Base-by-base conservation (phyloP, 2,797 vertebrate genomes). In the Argentina silus region DNA sequence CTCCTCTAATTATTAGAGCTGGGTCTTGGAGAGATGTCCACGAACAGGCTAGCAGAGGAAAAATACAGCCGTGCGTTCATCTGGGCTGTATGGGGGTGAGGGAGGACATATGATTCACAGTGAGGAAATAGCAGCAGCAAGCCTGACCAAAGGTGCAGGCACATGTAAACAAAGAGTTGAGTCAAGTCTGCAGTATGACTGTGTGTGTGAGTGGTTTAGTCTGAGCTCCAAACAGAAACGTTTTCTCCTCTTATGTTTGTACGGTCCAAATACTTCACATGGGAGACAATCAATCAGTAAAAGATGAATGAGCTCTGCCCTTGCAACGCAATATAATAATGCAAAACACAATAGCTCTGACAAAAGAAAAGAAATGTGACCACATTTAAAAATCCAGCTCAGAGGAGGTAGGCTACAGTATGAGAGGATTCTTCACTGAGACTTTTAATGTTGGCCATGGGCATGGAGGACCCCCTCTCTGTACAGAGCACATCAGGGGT, bases 381-480 rank as follows among this genome's bases (percentile, higher is more conserved):
- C 51, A n/a, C 15, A 53, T 17, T 36, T 36, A 36, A 36, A 36
- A 36, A 36, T 36, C 27, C 27, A 36, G 27, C 27, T 36, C 4
- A 62, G 48, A 63, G 9, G 15, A 15, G 3, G 27, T 2, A 36
- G 27, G 27, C 27, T 36, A 36, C 27, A 36, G 50, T 42, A 9
- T 15, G 48, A 68, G 15, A 72, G 50, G n/a, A 8, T 17, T 57
- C 17, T 57, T 57, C 17, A 57, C n/a, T 1, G 56, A 8, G n/a
- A n/a, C 27, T 14, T 10, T 27, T 10, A 4, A 12, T 14, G 42
- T 43, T 64, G n/a, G 3, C 7, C 15, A 36, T 7, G 44, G 59
- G 83, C 57, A 70, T 77, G 74, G 70, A 81, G 66, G 75, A 79
- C 42, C 59, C 10, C 27, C 86, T 73, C 17, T 60, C 84, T 85